These are phyloP conservation scores for Odontomyia ornata DNA, from an alignment of 2,888 invertebrate species.

Conservation along the genomic window DNA sequence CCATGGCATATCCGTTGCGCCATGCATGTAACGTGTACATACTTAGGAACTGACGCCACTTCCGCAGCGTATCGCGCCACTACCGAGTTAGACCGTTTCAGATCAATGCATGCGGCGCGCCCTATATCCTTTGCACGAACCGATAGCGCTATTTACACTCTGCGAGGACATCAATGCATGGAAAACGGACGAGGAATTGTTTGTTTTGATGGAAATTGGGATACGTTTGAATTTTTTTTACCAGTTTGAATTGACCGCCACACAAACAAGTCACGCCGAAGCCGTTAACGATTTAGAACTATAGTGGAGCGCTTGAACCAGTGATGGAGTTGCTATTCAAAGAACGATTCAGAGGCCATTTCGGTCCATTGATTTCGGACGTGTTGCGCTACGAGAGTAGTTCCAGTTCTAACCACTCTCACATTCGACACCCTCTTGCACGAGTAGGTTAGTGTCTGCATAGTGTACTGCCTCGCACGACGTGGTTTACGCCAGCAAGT, in stretches of 20 bases:
- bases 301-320: background rate
- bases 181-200: background rate
- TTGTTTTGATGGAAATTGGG: background rate
- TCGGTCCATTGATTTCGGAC: conserved; percentile 38
- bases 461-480: background rate
- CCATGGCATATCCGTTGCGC: conserved; percentile 1
- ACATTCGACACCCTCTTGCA: background rate
- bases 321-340: conserved; percentile 24
- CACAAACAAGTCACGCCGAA: background rate
- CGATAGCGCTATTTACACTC: background rate
- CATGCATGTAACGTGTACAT: background rate
- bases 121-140: background rate
- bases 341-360: conserved; percentile 20
- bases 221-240: background rate
- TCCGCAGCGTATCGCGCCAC: background rate
- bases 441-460: background rate
- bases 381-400: background rate
- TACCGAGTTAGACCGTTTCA: background rate
- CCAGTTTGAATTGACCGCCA: background rate
- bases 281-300: conserved; percentile 38
- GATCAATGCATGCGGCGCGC: background rate
- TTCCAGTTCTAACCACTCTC: background rate
- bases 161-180: background rate
- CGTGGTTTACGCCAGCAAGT: background rate
- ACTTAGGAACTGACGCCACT: background rate